A percentile compares a stretch with the other conserved stretches of the same genome.
Conservation (phyloP, 2,113 vertebrate genomes). For the Carlito syrichta region DNA sequence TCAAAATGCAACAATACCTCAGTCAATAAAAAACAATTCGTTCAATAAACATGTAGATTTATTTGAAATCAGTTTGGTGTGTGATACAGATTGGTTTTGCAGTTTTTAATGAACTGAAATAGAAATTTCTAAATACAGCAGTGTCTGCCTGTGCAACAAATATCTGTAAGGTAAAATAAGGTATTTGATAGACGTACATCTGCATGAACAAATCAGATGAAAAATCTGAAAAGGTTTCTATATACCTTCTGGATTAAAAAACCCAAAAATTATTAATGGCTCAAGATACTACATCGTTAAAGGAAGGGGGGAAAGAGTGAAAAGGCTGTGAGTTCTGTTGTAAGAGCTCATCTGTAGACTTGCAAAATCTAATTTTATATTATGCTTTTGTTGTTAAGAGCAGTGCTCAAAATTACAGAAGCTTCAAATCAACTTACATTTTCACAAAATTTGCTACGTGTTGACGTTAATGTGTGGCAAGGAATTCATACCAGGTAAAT, state of each 20-base stretch:
- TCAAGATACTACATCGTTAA: slow-evolving; percentile 52
- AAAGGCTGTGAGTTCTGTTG: slow-evolving; percentile 29
- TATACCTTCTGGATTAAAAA: slow-evolving; percentile 67
- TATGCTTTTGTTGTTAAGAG: neutral
- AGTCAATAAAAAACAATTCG: slow-evolving; percentile 48
- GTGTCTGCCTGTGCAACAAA: slow-evolving; percentile 78
- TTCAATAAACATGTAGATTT: slow-evolving; percentile 81
- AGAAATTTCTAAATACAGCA: slow-evolving; percentile 82
- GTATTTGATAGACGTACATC: slow-evolving; percentile 56
- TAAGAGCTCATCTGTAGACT: slow-evolving; percentile 32
- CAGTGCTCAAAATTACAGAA: slow-evolving; percentile 21
- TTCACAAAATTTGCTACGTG: slow-evolving; percentile 16
- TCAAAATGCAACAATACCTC: neutral
- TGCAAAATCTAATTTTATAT: slow-evolving; percentile 27
- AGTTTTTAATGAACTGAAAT: slow-evolving; percentile 79
- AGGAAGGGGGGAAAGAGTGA: neutral
- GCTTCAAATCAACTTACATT: slow-evolving; percentile 14
- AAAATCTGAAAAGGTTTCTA: slow-evolving; percentile 77
- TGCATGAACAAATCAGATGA: slow-evolving; percentile 78
- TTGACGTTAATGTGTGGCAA: slow-evolving; percentile 29
- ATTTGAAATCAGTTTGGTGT: slow-evolving; percentile 83
- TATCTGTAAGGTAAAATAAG: slow-evolving; percentile 74
- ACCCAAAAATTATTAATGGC: slow-evolving; percentile 66
- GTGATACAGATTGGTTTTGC: slow-evolving; percentile 79
- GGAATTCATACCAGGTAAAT: neutral